A percentile compares a stretch with the other conserved stretches of the same genome.
Conservation (phyloP, 2,113 vertebrate species). For the Hydropotes inermis region DNA sequence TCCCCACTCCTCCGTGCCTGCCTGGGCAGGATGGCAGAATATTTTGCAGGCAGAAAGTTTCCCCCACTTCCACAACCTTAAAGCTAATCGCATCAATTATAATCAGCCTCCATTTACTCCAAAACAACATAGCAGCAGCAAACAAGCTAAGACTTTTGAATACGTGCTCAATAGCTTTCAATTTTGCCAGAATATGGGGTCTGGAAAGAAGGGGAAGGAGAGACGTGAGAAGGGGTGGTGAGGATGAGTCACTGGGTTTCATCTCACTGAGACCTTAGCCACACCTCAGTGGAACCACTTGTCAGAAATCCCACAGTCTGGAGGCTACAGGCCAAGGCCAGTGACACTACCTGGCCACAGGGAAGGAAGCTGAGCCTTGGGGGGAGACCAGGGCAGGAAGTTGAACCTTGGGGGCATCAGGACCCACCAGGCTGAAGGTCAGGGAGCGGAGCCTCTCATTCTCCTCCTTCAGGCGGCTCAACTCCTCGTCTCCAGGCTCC, state of each 20-base stretch:
- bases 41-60: not conserved
- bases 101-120: not conserved
- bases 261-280: not conserved
- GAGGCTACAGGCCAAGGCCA: not conserved
- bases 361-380: not conserved
- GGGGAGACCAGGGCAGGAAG: not conserved
- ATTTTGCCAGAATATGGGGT: fast-evolving
- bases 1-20: fast-evolving
- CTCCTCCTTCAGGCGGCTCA: constrained; percentile 83
- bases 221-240: not conserved
- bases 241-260: not conserved
- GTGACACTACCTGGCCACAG: not conserved
- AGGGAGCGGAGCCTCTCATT: constrained; percentile 77
- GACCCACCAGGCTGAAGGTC: constrained; percentile 83
- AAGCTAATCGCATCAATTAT: no score
- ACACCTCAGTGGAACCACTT: not conserved
- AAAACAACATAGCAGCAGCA: fast-evolving
- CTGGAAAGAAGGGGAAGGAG: not conserved
- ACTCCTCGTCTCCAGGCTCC: not conserved
- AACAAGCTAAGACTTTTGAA: fast-evolving
- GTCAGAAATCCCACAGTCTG: not conserved
- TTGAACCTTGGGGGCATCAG: fast-evolving
- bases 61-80: not conserved
- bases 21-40: fast-evolving
- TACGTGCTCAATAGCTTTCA: fast-evolving